Conservation (phyloP, 1,140 invertebrate species). For the Ericerus pela region DNA sequence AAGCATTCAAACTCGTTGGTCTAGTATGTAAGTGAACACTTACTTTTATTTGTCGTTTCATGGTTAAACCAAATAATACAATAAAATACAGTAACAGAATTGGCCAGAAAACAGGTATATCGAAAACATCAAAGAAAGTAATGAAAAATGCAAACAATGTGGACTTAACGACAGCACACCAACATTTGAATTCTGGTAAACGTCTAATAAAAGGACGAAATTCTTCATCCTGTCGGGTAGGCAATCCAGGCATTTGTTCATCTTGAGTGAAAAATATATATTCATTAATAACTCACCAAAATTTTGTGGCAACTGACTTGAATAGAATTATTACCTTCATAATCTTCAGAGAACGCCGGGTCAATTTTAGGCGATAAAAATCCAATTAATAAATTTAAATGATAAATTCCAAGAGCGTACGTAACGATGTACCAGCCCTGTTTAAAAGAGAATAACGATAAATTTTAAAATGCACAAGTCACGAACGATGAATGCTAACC, state of each 20-base stretch:
- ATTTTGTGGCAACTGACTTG: too few relatives aligned
- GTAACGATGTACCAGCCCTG: conserved; percentile 99
- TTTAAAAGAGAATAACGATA: conserved; percentile 22
- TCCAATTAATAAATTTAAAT: conserved; percentile 97
- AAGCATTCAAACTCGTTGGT: too few relatives aligned
- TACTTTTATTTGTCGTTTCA: conserved; percentile 99
- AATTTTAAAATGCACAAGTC: conserved; percentile 8
- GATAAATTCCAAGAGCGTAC: conserved; percentile 96
- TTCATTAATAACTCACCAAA: neutral
- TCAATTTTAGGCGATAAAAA: conserved; percentile 99
- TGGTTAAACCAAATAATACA: conserved; percentile 93
- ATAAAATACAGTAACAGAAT: conserved; percentile 99
- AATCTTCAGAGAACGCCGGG: conserved; percentile 67
- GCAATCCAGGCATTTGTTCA: conserved; percentile 79
- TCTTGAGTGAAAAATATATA: conserved; percentile 32
- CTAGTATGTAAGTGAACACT: conserved; percentile 23
- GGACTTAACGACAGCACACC: conserved; percentile 92
- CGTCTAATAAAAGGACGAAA: conserved; percentile 96
- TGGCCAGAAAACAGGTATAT: conserved; percentile 99
- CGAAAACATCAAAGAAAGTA: conserved; percentile 95
- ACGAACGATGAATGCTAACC: conserved; percentile 13
- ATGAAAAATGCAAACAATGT: conserved; percentile 81
- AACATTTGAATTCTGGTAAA: conserved; percentile 99
- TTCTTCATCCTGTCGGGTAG: conserved; percentile 88
- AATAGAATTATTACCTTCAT: conserved; percentile 52